Conservation (phyloP, 2,888 invertebrate species). For the Xylocampa areola region DNA sequence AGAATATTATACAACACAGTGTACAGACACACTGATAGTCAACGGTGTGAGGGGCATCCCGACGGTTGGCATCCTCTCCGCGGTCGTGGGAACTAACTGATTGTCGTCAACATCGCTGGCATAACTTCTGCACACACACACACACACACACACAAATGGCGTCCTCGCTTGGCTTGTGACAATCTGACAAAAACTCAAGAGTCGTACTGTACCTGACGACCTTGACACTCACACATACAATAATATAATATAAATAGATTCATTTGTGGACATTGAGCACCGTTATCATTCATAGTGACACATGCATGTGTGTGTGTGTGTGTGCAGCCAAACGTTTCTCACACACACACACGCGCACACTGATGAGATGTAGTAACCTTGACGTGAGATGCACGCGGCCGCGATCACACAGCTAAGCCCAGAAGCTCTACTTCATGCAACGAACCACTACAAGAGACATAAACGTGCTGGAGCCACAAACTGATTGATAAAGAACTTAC, state of each 20-base stretch:
- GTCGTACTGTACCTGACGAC: constrained; percentile 1
- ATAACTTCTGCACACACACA: neutral
- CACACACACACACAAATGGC: neutral
- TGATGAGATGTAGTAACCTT: constrained; percentile 20
- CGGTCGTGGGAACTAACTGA: too few relatives aligned
- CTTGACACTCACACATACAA: constrained; percentile 2
- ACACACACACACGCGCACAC: constrained; percentile 1
- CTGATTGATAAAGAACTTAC: too few relatives aligned
- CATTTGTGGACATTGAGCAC: neutral
- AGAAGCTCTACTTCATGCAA: constrained; percentile 7
- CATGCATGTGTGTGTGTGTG: neutral
- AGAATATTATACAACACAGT: too few relatives aligned
- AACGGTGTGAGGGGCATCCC: too few relatives aligned
- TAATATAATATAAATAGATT: neutral
- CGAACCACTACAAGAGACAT: neutral
- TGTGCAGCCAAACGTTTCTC: neutral
- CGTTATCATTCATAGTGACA: neutral
- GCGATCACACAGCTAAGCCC: neutral
- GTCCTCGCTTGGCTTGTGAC: neutral
- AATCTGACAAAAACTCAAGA: neutral
- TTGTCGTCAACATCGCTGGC: too few relatives aligned
- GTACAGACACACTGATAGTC: too few relatives aligned
- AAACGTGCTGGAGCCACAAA: too few relatives aligned
- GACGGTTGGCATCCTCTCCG: too few relatives aligned
- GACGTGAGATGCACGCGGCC: constrained; percentile 7